Conservation (phyloP, 2,113 vertebrate species). For the Sus scrofa region DNA sequence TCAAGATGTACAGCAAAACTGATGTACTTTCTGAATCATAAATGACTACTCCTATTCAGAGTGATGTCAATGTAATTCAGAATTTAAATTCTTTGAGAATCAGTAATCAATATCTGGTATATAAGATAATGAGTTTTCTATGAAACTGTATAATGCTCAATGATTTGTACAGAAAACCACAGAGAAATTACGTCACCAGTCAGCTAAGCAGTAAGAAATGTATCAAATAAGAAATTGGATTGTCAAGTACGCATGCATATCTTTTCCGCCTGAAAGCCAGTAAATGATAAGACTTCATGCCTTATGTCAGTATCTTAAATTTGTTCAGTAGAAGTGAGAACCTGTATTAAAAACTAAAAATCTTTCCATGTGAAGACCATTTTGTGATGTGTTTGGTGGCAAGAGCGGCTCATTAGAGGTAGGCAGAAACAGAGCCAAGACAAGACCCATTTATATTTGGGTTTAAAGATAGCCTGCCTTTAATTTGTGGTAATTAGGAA, state of each 20-base stretch:
- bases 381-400: neutral
- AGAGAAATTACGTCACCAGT: neutral
- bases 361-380: neutral
- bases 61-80: conserved; percentile 10
- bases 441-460: neutral
- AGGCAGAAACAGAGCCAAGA: neutral
- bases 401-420: neutral
- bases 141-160: neutral
- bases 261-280: neutral
- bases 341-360: conserved; percentile 20
- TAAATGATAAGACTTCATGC: neutral
- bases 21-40: neutral
- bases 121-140: conserved; percentile 10
- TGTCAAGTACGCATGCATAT: neutral
- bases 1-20: neutral
- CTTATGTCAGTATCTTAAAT: neutral
- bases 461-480: neutral
- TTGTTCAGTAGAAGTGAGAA: neutral
- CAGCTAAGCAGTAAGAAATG: neutral
- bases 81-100: conserved; percentile 14
- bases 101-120: neutral
- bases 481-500: neutral
- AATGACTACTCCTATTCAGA: neutral
- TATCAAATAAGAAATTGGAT: neutral
- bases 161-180: conserved; percentile 20